Evolutionary conservation across 2,888 invertebrate species (phyloP), one percentile per base, ranked within the genome.

Genomic region (Amaurobius ferox): DNA sequence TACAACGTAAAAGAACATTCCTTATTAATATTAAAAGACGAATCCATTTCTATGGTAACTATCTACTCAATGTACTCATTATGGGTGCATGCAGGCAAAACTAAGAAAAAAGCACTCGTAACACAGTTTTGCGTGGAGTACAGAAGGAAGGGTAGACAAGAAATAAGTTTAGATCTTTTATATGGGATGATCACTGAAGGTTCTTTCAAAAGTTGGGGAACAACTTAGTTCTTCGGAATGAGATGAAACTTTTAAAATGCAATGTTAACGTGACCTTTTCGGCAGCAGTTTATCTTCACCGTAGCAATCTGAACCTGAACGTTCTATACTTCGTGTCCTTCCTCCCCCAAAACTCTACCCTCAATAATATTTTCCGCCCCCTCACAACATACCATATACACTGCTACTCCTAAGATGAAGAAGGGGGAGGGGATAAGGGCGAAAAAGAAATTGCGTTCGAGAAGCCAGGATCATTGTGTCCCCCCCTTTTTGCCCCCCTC

Each of bases 401-500:
- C 39, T 30, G 26, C 48, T 66, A 68, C 35, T 11, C 16, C 44
- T 44, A 44, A 44, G 1, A 16, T 44, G n/a, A 44, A 44, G 44
- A 44, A 44, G 68, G 3, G 28, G 68, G 35, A 28, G 55, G 68
- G 28, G 73, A 64, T 11, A 61, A 28, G 1, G 26, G 28, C 66
- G 62, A 77, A 80, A 80, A 80, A 80, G 73, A 64, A 73, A 81
- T 74, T 70, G 68, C 74, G 64, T 32, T 30, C 19, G 64, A 64
- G 30, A 64, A 64, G 32, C 32, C 30, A 64, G 30, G 30, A 64
- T 30, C 30, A 32, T 30, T 19, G 32, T 30, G 32, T n/a, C 66
- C 32, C 66, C 30, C n/a, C 32, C 32, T 40, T 68, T 35, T 32
- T 48, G 40, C 66, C 61, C 55, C 68, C 28, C 48, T 40, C 30